Evolutionary conservation across 2,113 vertebrate species (phyloP).

Genomic region (Poeciliopsis retropinna): DNA sequence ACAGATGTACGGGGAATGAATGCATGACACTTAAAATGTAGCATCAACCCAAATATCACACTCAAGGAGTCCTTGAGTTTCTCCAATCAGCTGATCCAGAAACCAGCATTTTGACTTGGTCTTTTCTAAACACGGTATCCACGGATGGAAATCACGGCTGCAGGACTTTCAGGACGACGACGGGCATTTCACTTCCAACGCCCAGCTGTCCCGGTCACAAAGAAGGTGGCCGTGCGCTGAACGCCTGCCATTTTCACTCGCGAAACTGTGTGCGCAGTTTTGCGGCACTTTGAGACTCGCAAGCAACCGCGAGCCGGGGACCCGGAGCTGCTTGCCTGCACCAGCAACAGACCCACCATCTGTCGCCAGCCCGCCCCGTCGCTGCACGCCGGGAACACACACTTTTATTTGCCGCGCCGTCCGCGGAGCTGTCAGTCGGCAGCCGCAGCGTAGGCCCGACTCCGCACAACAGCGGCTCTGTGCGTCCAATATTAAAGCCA

Average conservation of each 20-base stretch:
- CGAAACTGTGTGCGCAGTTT: not conserved
- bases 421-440: constrained; percentile 48
- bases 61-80: too few relatives aligned
- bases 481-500: constrained; percentile 55
- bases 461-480: constrained; percentile 47
- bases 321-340: constrained; percentile 9
- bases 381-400: constrained; percentile 27
- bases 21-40: too few relatives aligned
- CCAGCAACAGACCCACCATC: constrained; percentile 38
- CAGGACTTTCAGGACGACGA: not conserved
- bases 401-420: constrained; percentile 37
- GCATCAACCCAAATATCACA: too few relatives aligned
- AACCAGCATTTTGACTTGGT: too few relatives aligned
- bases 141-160: not conserved
- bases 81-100: too few relatives aligned
- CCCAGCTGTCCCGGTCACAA: not conserved
- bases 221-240: not conserved
- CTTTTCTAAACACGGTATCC: not conserved
- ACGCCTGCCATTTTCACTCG: constrained; percentile 2
- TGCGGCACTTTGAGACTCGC: constrained; percentile 1
- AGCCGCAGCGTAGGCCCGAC: constrained; percentile 42
- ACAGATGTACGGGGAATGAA: too few relatives aligned
- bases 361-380: constrained; percentile 38
- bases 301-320: constrained; percentile 8
- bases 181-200: not conserved